Evolutionary conservation across 1,140 invertebrate species (phyloP).

Genomic region (Hyles vespertilio): DNA sequence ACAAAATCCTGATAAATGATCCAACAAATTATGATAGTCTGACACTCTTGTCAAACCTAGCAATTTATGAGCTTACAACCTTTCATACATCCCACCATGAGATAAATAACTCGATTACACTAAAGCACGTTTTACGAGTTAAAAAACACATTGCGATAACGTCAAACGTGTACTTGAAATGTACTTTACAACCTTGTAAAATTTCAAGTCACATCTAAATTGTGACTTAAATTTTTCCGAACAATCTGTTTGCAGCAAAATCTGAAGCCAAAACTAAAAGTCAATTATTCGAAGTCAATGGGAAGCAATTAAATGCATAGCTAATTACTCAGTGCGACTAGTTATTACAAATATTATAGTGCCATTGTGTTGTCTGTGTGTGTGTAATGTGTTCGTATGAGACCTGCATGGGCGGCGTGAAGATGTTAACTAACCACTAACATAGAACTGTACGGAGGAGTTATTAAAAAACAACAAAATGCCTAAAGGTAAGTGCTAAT

Average conservation of each 20-base stretch:
- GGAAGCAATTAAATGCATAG: conserved; percentile 26
- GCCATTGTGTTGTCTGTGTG: conserved; percentile 19
- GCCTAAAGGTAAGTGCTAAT: conserved; percentile 57
- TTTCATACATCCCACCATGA: no score
- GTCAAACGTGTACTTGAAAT: no score
- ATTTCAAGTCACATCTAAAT: no score
- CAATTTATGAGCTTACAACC: no score
- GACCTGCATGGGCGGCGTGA: conserved; percentile 35
- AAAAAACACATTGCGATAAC: no score
- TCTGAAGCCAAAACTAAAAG: conserved; percentile 38
- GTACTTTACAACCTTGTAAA: no score
- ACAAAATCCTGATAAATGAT: no score
- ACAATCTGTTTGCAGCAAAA: conserved; percentile 20
- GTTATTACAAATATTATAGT: conserved; percentile 8
- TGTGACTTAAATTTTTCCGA: no score
- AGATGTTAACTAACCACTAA: conserved; percentile 27
- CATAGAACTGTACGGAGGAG: conserved; percentile 15
- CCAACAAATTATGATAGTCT: no score
- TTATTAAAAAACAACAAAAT: conserved; percentile 28
- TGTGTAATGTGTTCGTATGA: conserved; percentile 43
- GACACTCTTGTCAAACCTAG: no score
- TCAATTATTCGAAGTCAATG: conserved; percentile 33
- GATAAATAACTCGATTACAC: no score
- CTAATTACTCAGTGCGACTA: neutral
- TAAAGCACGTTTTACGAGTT: no score